Evolutionary conservation across 2,888 invertebrate genomes (phyloP), one percentile per base, ranked within the genome.

Genomic region (Oxyteleia sp.): DNA sequence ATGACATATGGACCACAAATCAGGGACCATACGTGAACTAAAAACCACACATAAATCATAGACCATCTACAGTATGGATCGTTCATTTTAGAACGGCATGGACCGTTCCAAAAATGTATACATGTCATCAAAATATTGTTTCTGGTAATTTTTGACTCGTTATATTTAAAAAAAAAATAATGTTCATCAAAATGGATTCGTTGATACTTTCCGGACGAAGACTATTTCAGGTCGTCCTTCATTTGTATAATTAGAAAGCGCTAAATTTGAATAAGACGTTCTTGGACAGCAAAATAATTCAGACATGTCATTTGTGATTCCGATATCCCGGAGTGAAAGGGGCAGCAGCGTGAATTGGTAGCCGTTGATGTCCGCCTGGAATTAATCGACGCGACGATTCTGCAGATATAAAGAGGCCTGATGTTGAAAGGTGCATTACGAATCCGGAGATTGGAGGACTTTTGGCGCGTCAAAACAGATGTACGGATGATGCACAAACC

Each of bases 361-460:
- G 84, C 82, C 64, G 84, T 84, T 66, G 85, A 86, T 82, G 80
- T 85, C 84, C 83, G 71, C 81, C 75, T 75, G 85, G 88, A 88
- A 87, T 87, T 89, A 89, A 89, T 89, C 89, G 87, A 85, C 86
- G 84, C 83, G 83, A 87, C 86, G 85, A 82, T 82, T 71, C 84
- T 59, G 82, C 84, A 84, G 86, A 87, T 84, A 88, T 85, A 89
- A 88, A 88, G 87, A 88, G 86, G 88, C 80, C 90, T 89, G 90
- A 88, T 86, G 86, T 87, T 90, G 90, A 90, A 89, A 89, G 90
- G 88, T 89, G 88, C 87, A 89, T 89, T 90, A 89, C 88, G 86
- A 85, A 86, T 84, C 88, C 82, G 85, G 87, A 88, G 88, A 88
- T 88, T 89, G 87, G 87, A 88, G 87, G 86, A 83, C 85, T 84